Base-by-base conservation (phyloP, 2,113 vertebrate genomes). In the Meleagris gallopavo region DNA sequence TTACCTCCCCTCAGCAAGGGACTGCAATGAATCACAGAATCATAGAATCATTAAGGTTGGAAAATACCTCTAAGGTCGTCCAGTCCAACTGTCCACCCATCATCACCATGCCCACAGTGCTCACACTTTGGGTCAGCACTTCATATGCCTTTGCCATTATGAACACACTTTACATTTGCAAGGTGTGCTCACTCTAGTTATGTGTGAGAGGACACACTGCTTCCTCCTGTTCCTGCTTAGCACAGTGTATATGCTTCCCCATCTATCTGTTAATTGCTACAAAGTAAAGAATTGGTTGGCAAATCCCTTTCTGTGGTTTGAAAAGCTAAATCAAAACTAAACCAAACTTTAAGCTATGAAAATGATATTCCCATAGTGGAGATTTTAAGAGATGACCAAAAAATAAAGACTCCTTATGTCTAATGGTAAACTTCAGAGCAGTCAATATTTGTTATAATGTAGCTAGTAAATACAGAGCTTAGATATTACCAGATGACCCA, bases 181-280 rank as follows among this genome's bases (percentile, higher is more conserved):
- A 70, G 16, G 0, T 69, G 27, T 52, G 20, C 46, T 83, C 1
- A 0, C 4, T 6, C 9, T 0, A 4, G 11, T 22, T 86, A 6
- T 2, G 5, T 61, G 43, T 55, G 83, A 43, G 43, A 32, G 3
- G 8, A n/a, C 17, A 17, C 17, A 8, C 20, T 74, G 29, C 9
- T 75, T 83, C 81, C 32, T 57, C 54, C 36, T 61, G 6, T 34
- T 86, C 22, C 36, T 38, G 18, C 16, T 83, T 57, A 77, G 61
- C 19, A 89, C 36, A n/a, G 2, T 41, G 8, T 69, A 29, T 52
- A 13, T 65, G 22, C 25, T 82, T 72, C 48, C 36, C n/a, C 40
- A 76, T 54, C 11, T 69, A 41, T 62, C 40, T 64, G 13, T 27
- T 76, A 75, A 25, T 32, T 58, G n/a, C 54, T 46, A 79, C 32